Conservation (phyloP, 2,113 vertebrate species). For the Urocolius indicus region DNA sequence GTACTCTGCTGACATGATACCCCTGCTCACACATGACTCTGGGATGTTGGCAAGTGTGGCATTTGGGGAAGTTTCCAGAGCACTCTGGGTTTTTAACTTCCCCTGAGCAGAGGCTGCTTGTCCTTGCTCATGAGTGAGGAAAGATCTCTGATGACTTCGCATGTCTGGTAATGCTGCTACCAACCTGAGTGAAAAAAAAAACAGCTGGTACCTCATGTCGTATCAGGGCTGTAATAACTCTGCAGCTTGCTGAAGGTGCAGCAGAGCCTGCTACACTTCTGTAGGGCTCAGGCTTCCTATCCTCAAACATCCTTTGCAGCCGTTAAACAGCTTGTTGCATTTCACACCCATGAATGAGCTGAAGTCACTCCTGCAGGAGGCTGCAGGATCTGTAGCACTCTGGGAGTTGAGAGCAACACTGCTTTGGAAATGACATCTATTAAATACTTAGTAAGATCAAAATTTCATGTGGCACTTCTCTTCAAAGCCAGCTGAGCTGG, state of each 20-base stretch:
- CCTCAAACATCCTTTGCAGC: background rate
- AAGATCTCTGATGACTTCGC: background rate
- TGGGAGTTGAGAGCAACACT: constrained; percentile 25
- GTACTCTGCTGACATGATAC: background rate
- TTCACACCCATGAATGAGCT: background rate
- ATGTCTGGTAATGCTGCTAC: background rate
- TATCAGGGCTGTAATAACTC: background rate
- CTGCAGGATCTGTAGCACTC: constrained; percentile 28
- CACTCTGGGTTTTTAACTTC: background rate
- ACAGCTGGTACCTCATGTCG: background rate
- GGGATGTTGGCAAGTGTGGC: background rate
- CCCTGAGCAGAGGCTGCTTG: background rate
- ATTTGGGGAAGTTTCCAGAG: background rate
- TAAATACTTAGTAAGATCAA: constrained; percentile 54
- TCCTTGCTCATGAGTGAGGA: background rate
- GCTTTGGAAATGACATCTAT: constrained; percentile 57
- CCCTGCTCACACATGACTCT: background rate
- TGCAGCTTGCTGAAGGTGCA: background rate
- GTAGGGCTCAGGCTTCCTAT: background rate
- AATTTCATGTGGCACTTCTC: background rate
- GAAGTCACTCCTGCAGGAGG: background rate
- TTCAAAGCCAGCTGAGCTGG: background rate
- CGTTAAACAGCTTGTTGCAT: constrained; percentile 42
- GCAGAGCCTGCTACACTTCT: background rate
- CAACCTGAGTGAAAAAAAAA: background rate